Percentiles rank a stretch among this genome's conserved stretches.
These are phyloP conservation scores for Erebia palarica DNA, from an alignment of 2,888 invertebrate genomes.

Conservation along the genomic window DNA sequence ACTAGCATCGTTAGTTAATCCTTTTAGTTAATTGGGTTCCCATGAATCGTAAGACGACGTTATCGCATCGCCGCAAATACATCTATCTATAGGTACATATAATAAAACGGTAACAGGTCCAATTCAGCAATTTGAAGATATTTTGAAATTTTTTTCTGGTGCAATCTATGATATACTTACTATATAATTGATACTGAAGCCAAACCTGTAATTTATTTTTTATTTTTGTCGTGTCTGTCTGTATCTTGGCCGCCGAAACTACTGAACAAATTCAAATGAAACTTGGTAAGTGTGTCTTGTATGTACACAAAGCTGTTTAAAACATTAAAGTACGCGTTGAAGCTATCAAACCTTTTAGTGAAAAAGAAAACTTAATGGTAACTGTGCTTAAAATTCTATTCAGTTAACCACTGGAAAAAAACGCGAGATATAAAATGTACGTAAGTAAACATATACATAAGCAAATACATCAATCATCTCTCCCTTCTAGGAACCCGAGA, in stretches of 20 bases:
- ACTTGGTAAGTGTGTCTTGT: no score
- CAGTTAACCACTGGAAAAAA: slow-evolving; percentile 15
- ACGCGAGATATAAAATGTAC: slow-evolving; percentile 30
- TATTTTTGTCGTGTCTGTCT: no score
- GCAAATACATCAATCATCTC: slow-evolving; percentile 35
- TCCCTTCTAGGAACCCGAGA: slow-evolving; percentile 41
- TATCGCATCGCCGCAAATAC: neutral
- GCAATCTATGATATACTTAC: no score
- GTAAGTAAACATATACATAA: slow-evolving; percentile 21
- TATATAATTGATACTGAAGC: no score
- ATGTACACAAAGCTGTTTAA: no score
- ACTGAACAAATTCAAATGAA: no score
- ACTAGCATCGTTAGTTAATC: neutral
- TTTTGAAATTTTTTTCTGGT: no score
- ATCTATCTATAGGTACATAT: neutral
- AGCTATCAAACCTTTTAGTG: neutral
- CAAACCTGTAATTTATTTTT: no score
- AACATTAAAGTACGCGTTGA: no score
- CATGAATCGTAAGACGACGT: neutral
- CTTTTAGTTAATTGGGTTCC: neutral
- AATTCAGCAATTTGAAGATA: no score
- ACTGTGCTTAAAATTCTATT: neutral
- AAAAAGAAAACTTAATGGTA: neutral
- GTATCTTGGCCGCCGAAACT: no score
- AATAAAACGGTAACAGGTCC: neutral